These are phyloP conservation scores for Brachylomia viminalis DNA, from an alignment of 2,888 invertebrate genomes.

Conservation along the genomic window DNA sequence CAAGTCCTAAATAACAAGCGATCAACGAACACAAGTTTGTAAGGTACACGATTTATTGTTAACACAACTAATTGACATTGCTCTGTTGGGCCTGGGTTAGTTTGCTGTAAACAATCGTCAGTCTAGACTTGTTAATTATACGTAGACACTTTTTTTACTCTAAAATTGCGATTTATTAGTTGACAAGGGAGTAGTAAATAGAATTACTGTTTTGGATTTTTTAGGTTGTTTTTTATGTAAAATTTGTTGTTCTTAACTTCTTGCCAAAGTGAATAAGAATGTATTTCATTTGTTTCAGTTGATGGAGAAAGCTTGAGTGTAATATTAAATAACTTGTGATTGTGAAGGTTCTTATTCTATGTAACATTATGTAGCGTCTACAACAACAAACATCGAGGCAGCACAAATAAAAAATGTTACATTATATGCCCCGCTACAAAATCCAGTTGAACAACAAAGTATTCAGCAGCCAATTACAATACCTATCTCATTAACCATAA, in stretches of 20 bases:
- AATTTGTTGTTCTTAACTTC: neutral
- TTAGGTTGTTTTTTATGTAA: slow-evolving; percentile 5
- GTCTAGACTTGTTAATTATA: slow-evolving; percentile 58
- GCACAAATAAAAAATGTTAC: neutral
- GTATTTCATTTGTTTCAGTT: neutral
- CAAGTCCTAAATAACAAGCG: neutral
- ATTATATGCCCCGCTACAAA: neutral
- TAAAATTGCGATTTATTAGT: slow-evolving; percentile 42
- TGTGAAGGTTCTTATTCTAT: neutral
- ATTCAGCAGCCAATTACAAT: slow-evolving; percentile 34
- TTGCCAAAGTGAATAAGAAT: neutral
- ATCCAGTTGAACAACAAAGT: neutral
- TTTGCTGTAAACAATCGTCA: slow-evolving; percentile 32
- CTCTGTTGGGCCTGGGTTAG: slow-evolving; percentile 4
- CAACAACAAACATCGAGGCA: neutral
- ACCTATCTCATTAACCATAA: slow-evolving; percentile 45
- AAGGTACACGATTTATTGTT: slow-evolving; percentile 33
- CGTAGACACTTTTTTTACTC: slow-evolving; percentile 8
- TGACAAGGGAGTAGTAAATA: slow-evolving; percentile 36
- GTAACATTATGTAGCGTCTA: neutral
- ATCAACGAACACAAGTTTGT: slow-evolving; percentile 12
- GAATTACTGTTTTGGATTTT: slow-evolving; percentile 4
- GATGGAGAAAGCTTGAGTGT: neutral
- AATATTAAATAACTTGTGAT: neutral
- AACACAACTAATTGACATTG: slow-evolving; percentile 32